A percentile compares a stretch with the other conserved stretches of the same genome.
phyloP scores from a whole-genome alignment of 2,113 vertebrate genomes.

The Dissostichus mawsoni region DNA sequence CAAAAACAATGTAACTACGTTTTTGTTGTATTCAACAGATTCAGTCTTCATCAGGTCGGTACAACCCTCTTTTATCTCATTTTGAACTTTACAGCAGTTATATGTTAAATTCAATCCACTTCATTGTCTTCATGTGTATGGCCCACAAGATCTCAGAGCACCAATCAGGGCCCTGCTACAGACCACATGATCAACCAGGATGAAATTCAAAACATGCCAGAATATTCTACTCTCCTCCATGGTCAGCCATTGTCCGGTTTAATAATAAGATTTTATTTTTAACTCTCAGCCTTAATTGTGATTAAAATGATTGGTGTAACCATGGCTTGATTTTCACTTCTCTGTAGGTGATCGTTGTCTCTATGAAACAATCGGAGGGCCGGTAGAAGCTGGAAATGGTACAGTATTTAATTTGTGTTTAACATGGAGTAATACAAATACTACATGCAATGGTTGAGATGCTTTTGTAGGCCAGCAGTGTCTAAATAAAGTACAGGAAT shows the following conservation, averaged over 20 bases:
- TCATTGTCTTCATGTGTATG: neutral
- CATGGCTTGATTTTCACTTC: neutral
- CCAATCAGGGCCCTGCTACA: neutral
- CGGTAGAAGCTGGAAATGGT: neutral
- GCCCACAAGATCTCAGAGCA: neutral
- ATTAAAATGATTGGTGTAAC: neutral
- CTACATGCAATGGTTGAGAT: neutral
- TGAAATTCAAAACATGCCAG: constrained; percentile 2
- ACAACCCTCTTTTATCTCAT: neutral
- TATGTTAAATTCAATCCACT: neutral
- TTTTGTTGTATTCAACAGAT: constrained; percentile 4
- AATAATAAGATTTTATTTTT: too few species aligned
- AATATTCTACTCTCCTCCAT: neutral
- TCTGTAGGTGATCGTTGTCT: neutral
- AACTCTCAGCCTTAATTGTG: neutral
- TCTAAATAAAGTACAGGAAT: neutral
- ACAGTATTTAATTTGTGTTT: neutral
- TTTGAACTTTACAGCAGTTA: neutral
- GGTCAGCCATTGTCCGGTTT: neutral
- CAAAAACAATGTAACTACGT: too few species aligned
- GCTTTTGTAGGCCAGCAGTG: neutral
- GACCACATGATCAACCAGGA: neutral
- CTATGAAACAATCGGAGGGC: neutral
- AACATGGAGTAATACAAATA: too few species aligned
- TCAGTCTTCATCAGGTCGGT: constrained; percentile 2